Conservation (phyloP, 2,888 invertebrate species). For the Hyles lineata region DNA sequence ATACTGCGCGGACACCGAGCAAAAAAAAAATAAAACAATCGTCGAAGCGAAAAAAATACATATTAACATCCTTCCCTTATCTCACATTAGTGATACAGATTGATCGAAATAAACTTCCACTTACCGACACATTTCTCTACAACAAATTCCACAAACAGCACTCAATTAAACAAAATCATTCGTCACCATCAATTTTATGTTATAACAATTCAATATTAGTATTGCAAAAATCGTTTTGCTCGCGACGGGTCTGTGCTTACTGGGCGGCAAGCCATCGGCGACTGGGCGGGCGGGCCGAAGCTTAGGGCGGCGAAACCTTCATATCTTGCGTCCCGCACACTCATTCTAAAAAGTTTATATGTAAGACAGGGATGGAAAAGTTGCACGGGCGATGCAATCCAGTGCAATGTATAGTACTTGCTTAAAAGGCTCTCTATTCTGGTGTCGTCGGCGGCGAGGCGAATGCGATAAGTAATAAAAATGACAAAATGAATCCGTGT, state of each 20-base stretch:
- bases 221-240: neutral
- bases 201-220: neutral
- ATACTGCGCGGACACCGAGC: neutral
- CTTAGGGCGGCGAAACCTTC: constrained; percentile 70
- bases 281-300: constrained; percentile 80
- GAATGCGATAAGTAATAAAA: constrained; percentile 24
- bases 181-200: constrained; percentile 13
- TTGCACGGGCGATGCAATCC: constrained; percentile 64
- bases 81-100: neutral
- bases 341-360: constrained; percentile 44
- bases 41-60: constrained; percentile 6
- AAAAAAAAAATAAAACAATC: neutral
- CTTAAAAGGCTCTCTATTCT: constrained; percentile 30
- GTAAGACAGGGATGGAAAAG: constrained; percentile 58
- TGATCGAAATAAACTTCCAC: constrained; percentile 1
- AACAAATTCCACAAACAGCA: neutral
- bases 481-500: neutral
- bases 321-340: constrained; percentile 64
- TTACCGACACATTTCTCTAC: neutral
- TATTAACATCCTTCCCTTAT: neutral
- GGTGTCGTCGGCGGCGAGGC: constrained; percentile 6
- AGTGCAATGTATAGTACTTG: constrained; percentile 52
- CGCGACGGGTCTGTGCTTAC: constrained; percentile 49
- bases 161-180: neutral
- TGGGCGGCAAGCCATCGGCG: constrained; percentile 64